Evolutionary conservation across 2,797 vertebrate species (phyloP).

Genomic region (Silurus aristotelis): DNA sequence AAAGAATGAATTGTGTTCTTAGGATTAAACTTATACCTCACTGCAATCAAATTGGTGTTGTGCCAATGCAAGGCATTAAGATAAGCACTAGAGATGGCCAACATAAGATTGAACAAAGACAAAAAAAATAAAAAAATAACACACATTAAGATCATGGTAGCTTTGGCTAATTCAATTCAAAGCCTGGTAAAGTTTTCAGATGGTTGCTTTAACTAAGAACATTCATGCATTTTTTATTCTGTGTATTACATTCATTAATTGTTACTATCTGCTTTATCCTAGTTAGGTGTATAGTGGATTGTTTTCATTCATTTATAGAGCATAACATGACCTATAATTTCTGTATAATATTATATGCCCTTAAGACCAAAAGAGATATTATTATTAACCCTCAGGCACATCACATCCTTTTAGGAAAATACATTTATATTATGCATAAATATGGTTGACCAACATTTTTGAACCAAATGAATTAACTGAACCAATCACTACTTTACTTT

Average conservation of each 20-base stretch:
- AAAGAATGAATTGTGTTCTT: not conserved
- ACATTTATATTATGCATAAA: not conserved
- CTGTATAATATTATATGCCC: not conserved
- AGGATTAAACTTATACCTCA: not conserved
- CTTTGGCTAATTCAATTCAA: not conserved
- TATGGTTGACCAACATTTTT: not conserved
- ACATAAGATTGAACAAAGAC: conserved; percentile 11
- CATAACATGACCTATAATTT: not conserved
- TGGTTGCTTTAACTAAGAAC: not conserved
- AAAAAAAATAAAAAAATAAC: conserved; percentile 4
- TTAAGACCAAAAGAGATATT: not conserved
- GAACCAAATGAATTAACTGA: not conserved
- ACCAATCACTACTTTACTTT: no score
- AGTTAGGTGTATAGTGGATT: not conserved
- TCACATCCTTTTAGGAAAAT: not conserved
- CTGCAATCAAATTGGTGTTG: conserved; percentile 1
- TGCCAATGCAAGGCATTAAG: not conserved
- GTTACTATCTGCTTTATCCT: not conserved
- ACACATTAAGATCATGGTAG: not conserved
- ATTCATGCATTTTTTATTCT: not conserved
- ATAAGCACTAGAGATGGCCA: not conserved
- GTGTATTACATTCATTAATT: not conserved
- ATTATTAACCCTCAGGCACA: not conserved
- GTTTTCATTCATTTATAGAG: not conserved
- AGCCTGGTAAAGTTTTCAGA: not conserved